Evolutionary conservation across 2,113 vertebrate genomes (phyloP).

Genomic region (Tragelaphus scriptus): DNA sequence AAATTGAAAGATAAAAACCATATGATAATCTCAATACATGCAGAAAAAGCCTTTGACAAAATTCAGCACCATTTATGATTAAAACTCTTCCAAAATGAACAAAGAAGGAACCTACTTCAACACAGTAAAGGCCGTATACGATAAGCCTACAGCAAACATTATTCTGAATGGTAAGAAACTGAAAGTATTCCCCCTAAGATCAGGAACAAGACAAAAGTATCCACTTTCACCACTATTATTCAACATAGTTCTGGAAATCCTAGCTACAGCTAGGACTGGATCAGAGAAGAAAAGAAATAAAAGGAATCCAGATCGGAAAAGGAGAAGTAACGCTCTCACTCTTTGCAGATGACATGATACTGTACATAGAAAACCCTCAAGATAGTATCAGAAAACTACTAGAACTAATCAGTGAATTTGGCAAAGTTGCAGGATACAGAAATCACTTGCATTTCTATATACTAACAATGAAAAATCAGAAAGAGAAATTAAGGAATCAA

Average conservation of each 20-base stretch:
- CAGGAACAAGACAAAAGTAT: neutral
- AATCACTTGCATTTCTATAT: neutral
- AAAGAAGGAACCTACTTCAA: neutral
- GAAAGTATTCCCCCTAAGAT: neutral
- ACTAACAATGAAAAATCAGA: neutral
- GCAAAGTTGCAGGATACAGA: neutral
- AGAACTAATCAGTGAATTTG: neutral
- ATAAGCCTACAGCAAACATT: neutral
- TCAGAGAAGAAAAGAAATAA: neutral
- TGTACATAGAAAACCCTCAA: neutral
- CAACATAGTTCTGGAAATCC: neutral
- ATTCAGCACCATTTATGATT: neutral
- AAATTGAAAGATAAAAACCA: neutral
- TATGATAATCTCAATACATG: neutral
- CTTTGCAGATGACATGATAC: neutral
- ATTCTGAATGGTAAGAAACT: neutral
- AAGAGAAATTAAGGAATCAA: neutral
- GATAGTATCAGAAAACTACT: neutral
- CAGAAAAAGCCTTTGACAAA: neutral
- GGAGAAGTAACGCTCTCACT: neutral
- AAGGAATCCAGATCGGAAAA: neutral
- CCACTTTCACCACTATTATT: neutral
- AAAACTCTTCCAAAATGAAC: neutral
- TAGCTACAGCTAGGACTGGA: neutral
- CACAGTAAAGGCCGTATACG: neutral